These are phyloP conservation scores for Macrotus californicus DNA, from an alignment of 2,113 vertebrate species.

Conservation along the genomic window DNA sequence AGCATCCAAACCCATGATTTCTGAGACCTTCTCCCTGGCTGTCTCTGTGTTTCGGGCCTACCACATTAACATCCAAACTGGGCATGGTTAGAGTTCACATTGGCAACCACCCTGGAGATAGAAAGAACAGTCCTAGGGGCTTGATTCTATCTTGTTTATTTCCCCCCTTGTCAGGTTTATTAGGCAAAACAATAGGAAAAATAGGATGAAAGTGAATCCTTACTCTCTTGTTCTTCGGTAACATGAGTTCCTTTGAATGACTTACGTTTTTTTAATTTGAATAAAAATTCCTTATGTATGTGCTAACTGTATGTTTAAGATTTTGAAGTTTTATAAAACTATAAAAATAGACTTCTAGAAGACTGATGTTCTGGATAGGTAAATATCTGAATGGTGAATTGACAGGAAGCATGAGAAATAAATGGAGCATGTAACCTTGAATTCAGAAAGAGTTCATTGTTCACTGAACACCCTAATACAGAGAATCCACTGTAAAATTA, in stretches of 20 bases:
- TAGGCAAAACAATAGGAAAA: background rate
- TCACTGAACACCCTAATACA: background rate
- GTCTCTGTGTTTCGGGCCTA: background rate
- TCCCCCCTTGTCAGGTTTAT: background rate
- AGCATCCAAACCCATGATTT: background rate
- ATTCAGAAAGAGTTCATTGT: background rate
- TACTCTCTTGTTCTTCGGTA: background rate
- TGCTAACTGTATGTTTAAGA: background rate
- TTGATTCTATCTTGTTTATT: background rate
- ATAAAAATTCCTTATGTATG: background rate
- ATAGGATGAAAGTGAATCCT: background rate
- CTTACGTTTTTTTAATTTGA: background rate
- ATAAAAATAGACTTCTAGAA: background rate
- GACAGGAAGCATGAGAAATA: background rate
- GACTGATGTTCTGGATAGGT: background rate
- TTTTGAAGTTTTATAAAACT: background rate
- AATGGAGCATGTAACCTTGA: background rate
- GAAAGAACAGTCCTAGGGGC: background rate
- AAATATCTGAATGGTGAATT: background rate
- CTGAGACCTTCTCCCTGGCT: background rate
- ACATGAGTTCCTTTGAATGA: background rate
- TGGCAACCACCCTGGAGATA: background rate
- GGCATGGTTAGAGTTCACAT: background rate
- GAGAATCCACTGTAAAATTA: background rate
- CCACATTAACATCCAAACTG: background rate